Evolutionary conservation across 1,140 invertebrate species (phyloP), one percentile per base, ranked within the genome.

Genomic region (Drosophila aff.): DNA sequence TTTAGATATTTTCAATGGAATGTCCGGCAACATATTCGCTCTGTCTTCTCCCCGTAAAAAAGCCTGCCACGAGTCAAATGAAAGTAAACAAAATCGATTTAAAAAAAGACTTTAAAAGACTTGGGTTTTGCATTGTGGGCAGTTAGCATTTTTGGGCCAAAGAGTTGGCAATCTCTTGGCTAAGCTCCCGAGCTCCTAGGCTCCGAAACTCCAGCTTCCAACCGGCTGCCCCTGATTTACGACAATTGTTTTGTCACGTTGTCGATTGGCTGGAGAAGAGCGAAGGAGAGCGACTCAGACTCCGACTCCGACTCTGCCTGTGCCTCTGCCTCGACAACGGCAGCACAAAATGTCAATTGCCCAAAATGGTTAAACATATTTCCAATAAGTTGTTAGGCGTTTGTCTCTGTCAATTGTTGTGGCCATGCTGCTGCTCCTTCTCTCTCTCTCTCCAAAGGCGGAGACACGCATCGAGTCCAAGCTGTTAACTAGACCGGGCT

Each of bases 201-300:
- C 41, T 61, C 33, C 33, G 9, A 58, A 62, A 76, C 81, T 66
- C 60, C 81, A 46, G 57, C 67, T 81, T 63, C 55, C 81, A 46
- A 63, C 64, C 75, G 73, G 74, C 61, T 76, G 64, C 76, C 67
- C 75, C 84, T 73, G 83, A 89, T 89, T 86, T 89, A 86, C 84
- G 83, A 86, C 83, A 86, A 86, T 86, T 86, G 83, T 86, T 86
- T 86, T 86, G 83, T 86, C 83, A 86, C 83, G 83, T 83, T 68
- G 76, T 68, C 75, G 63, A 78, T 78, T 67, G 64, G 60, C 16
- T 3, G 18, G 36, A n/a, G 33, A 36, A 26, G 60, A 47, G 23
- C 52, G 23, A 52, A 43, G 28, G 38, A 53, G 40, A 43, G 47
- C 31, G 21, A 33, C 18, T 36, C 15, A 16, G 38, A 40, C 36